Conservation (phyloP, 2,797 vertebrate genomes). For the Aphelocoma californica region DNA sequence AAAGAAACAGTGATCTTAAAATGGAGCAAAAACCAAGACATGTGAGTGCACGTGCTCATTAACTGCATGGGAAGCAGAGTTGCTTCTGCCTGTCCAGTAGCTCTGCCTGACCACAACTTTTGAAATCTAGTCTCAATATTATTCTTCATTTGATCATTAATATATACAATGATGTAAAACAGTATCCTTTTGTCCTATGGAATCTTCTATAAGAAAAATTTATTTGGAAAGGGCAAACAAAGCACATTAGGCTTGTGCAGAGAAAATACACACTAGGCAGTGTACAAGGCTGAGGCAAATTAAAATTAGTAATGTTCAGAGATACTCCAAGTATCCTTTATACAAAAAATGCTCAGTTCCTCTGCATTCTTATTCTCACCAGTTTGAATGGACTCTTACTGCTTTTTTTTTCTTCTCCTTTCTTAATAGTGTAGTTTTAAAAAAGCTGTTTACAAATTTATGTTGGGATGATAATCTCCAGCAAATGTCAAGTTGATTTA, state of each 20-base stretch:
- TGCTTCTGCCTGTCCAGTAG: neutral
- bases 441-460: neutral
- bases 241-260: neutral
- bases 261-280: neutral
- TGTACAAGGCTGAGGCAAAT: neutral
- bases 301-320: neutral
- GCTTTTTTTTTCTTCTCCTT: neutral
- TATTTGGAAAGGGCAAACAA: neutral
- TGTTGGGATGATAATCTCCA: neutral
- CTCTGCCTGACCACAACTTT: neutral
- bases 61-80: neutral
- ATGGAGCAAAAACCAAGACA: neutral
- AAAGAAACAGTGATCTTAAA: conserved; percentile 13
- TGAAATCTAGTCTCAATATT: neutral
- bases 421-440: neutral
- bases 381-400: neutral
- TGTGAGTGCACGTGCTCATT: neutral
- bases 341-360: neutral
- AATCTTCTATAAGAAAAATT: neutral
- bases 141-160: neutral
- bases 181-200: neutral
- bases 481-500: neutral
- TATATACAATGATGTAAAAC: neutral
- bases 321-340: neutral
- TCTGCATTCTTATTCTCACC: neutral